Base-by-base conservation (phyloP, 2,113 vertebrate species). In the Callocephalon fimbriatum region DNA sequence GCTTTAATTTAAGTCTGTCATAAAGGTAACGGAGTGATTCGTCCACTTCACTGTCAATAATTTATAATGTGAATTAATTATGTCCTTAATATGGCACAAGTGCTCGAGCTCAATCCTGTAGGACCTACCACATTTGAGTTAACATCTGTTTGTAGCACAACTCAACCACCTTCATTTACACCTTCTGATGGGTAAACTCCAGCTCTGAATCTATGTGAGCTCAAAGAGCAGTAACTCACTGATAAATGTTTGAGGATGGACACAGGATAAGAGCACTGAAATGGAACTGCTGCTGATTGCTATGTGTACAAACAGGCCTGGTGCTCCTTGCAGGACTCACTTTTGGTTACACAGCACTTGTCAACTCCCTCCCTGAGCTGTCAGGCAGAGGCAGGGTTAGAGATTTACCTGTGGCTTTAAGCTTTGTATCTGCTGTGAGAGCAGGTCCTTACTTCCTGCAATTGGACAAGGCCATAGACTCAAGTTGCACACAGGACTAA, bases 1-100 rank as follows among this genome's bases (percentile, higher is more conserved):
- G 76, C 68, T 95, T 92, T 93, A 40, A 53, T 90, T 94, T 88
- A 72, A 85, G 53, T 65, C 83, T 84, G 78, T 53, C 47, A 37
- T 86, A 91, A 93, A 89, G 44, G 31, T 89, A 78, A 73, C 38
- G 38, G 48, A 53, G 91, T 59, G 48, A 76, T 76, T 86, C 48
- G 51, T 86, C 65, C 42, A 67, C 50, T 77, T 95, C 37, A 44
- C 37, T 3, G 8, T 70, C 90, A 95, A 73, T 95, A 82, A 93
- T 79, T 87, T 67, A 65, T 61, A 51, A 78, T 0, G 16, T 27
- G 61, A 92, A 79, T 87, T 70, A 23, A 79, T 68, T 51, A 56
- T 86, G 95, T 66, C 80, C 18, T 83, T 75, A 48, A 48, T 20
- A 3, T 12, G 67, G 23, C 31, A 44, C 2, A 59, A 90, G 35